phyloP scores from a whole-genome alignment of 2,888 invertebrate genomes.

The Pinctada fucata region DNA sequence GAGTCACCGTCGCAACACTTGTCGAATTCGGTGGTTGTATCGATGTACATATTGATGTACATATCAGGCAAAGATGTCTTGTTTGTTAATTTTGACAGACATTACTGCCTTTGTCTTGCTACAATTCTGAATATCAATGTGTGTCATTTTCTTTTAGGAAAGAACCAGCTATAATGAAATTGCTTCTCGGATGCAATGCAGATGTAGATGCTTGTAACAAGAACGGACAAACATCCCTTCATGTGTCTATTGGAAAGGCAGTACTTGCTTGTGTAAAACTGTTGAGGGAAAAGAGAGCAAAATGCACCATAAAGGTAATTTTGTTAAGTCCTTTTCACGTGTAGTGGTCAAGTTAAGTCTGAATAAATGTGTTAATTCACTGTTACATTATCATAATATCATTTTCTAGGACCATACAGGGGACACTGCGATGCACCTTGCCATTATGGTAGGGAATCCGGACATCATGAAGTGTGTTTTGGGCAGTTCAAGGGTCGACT shows the following conservation, averaged over 20 bases:
- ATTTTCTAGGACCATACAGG: conserved; percentile 40
- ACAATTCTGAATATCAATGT: no score
- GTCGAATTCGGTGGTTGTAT: no score
- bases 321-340: not conserved
- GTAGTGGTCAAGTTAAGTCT: no score
- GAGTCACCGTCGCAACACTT: no score
- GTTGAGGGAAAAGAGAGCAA: conserved; percentile 44
- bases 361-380: no score
- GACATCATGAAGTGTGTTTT: conserved; percentile 39
- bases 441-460: conserved; percentile 41
- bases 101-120: no score
- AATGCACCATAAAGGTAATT: conserved; percentile 48
- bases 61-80: no score
- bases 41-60: no score
- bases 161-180: conserved; percentile 43
- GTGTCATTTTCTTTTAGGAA: conserved; percentile 21
- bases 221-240: conserved; percentile 47
- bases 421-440: conserved; percentile 53
- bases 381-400: not conserved
- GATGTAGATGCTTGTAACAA: conserved; percentile 43
- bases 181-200: conserved; percentile 40
- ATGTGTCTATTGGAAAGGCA: conserved; percentile 46
- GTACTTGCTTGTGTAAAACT: conserved; percentile 39
- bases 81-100: no score
- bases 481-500: conserved; percentile 33